Base-by-base conservation (phyloP, 2,797 vertebrate genomes). In the Diceros bicornis region DNA sequence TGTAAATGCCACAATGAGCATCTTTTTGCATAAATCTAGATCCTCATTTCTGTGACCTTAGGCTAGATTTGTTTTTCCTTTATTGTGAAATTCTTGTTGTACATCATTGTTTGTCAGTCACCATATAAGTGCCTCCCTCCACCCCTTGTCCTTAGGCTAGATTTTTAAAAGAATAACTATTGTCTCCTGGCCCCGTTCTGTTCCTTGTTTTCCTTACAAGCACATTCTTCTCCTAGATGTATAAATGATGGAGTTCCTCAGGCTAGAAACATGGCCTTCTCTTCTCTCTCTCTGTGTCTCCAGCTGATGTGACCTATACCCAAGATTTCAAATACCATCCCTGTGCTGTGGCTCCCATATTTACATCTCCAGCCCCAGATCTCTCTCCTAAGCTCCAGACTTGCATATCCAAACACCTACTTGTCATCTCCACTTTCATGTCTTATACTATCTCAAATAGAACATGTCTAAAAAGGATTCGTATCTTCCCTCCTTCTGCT, bases 1-100 rank as follows among this genome's bases (percentile, higher is more conserved):
- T 83, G 61, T 74, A 74, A 88, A 84, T 69, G 62, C 83, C 64
- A 85, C 68, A 61, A 4, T 68, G 57, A 89, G 62, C 41, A 16
- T 59, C 74, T 96, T 91, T 41, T 50, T 62, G 71, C 74, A 10
- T 93, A 72, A 82, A 82, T 89, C 62, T 57, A 64, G 47, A 41
- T 64, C 66, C 62, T 89, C 18, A 11, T 34, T 78, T 92, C 74
- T 92, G 89, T 57, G 85, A 44, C 50, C 50, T 16, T 52, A 52
- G 50, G 50, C 50, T 52, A 52, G 55, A 47, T 61, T 75, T 79
- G 41, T 41, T 41, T 41, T 41, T 41, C 41, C 41, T 41, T 41
- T 41, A 41, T 41, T 41, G 41, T 41, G 41, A 41, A 41, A 41
- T 41, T 41, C 41, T 41, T 41, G 41, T 41, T 41, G 41, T 41